Evolutionary conservation across 2,888 invertebrate species (phyloP), one percentile per base, ranked within the genome.

Genomic region (Allophyes oxyacanthae): DNA sequence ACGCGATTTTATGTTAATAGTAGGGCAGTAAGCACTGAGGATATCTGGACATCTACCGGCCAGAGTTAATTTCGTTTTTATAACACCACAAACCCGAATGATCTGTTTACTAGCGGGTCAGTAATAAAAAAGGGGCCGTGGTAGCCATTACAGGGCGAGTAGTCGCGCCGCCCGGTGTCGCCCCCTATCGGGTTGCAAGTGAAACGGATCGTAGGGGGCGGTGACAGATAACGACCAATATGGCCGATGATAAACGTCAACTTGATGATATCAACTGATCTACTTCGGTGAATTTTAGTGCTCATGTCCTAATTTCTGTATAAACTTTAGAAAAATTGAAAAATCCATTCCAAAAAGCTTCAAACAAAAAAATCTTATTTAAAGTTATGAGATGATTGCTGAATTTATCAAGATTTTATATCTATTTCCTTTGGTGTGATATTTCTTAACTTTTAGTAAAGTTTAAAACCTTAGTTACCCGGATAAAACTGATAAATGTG

Each of bases 71-170:
- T 94, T 90, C 89, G 91, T 92, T 94, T 94, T 94, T 94, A 94
- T 93, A 92, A 89, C 93, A 93, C 92, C 93, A 93, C 93, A 93
- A 93, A 92, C 91, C 92, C 90, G 92, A 93, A 94, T 93, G 93
- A 93, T 93, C 93, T 94, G 93, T 94, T 93, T 94, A 94, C 93
- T 94, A 91, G 93, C 92, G 92, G 93, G 91, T 90, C 91, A 92
- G 93, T 93, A 92, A 92, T 94, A 94, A 94, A 94, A 91, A 91
- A 85, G 88, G 91, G 93, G 91, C 90, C 88, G 91, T 86, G 88
- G 91, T 90, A 87, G 90, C 90, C 88, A 91, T 92, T 92, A 92
- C 87, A 76, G 81, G 83, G 86, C 84, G 89, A 91, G 90, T 88
- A 88, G 88, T 82, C 85, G 79, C 86, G 86, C 82, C 84, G 84